phyloP scores from a whole-genome alignment of 2,113 vertebrate genomes.

The Oophaga pumilio region DNA sequence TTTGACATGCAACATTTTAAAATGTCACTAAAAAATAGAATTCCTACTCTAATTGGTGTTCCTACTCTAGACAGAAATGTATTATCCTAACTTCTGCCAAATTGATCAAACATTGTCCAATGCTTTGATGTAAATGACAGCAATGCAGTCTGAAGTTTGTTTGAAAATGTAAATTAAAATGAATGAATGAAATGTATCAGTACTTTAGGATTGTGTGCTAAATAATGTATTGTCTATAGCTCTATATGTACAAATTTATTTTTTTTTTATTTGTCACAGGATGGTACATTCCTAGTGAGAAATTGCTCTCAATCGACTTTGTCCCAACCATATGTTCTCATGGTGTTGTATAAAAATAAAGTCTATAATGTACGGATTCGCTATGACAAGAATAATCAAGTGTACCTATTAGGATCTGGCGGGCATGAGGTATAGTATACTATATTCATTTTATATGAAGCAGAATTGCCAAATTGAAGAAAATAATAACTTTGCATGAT shows the following conservation, averaged over 20 bases:
- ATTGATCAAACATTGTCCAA: too few relatives aligned
- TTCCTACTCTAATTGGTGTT: too few relatives aligned
- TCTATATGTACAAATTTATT: neutral
- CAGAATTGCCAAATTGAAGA: too few relatives aligned
- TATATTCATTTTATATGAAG: neutral
- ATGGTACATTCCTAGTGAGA: slow-evolving; percentile 91
- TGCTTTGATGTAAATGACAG: too few relatives aligned
- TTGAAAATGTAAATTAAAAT: too few relatives aligned
- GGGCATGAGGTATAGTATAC: slow-evolving; percentile 81
- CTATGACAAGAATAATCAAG: slow-evolving; percentile 72
- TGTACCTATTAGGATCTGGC: slow-evolving; percentile 86
- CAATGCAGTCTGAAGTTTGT: too few relatives aligned
- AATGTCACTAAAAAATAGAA: too few relatives aligned
- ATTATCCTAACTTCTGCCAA: too few relatives aligned
- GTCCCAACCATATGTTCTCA: slow-evolving; percentile 87
- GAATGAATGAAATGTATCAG: too few relatives aligned
- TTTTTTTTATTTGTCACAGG: slow-evolving; percentile 70
- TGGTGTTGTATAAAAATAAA: slow-evolving; percentile 91
- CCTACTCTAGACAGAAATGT: too few relatives aligned
- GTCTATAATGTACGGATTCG: slow-evolving; percentile 96
- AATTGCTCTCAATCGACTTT: slow-evolving; percentile 84
- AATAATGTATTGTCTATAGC: neutral
- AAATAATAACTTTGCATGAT: neutral
- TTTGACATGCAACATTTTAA: too few relatives aligned
- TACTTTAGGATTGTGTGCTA: too few relatives aligned